phyloP scores from a whole-genome alignment of 1,140 invertebrate species.

The Drosophila nikananu region DNA sequence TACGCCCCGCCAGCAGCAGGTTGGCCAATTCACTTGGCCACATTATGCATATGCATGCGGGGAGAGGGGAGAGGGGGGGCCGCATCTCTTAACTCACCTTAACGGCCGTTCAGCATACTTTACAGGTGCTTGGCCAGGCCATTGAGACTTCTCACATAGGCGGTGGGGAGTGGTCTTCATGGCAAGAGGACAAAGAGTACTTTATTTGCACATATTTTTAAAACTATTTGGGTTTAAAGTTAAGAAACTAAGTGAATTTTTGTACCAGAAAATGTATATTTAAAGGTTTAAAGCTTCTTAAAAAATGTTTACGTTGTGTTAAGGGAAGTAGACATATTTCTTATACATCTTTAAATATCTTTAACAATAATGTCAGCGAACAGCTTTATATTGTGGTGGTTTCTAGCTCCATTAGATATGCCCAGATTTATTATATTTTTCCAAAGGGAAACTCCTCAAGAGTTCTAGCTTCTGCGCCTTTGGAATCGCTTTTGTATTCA shows the following conservation, averaged over 20 bases:
- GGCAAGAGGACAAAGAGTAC: neutral
- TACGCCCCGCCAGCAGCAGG: conserved; percentile 21
- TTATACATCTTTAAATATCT: too few species aligned
- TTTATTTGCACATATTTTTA: neutral
- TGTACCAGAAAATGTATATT: neutral
- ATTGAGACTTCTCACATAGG: conserved; percentile 43
- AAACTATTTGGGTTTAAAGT: neutral
- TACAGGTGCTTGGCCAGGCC: conserved; percentile 36
- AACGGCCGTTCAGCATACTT: conserved; percentile 46
- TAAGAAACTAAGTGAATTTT: neutral
- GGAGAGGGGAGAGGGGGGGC: too few species aligned
- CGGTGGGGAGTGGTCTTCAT: conserved; percentile 26
- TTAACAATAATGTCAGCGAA: neutral
- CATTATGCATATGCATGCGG: conserved; percentile 38
- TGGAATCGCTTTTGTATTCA: conserved; percentile 8
- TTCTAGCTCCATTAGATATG: conserved; percentile 21
- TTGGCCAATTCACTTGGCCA: conserved; percentile 29
- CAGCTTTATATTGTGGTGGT: neutral
- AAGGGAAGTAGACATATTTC: neutral
- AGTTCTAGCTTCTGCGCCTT: conserved; percentile 10
- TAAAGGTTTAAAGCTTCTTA: neutral
- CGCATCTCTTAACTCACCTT: conserved; percentile 40
- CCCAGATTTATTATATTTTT: neutral
- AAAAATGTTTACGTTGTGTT: too few species aligned
- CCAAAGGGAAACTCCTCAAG: neutral